Base-by-base conservation (phyloP, 2,797 vertebrate genomes). In the Karalla daura region DNA sequence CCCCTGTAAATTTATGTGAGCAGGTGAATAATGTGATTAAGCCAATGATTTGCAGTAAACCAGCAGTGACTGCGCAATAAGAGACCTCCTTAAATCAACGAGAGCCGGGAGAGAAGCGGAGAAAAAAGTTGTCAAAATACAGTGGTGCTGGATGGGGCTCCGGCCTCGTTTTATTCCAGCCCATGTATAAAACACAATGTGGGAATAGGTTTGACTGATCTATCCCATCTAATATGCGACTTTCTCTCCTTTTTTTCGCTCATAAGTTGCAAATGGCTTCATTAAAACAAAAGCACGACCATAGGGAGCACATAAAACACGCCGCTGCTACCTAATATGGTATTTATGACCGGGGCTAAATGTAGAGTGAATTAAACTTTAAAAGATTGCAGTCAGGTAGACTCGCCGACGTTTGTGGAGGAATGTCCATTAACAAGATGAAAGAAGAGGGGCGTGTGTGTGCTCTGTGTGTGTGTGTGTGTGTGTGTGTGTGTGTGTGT, bases 301-400 rank as follows among this genome's bases (percentile, higher is more conserved):
- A 94, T 89, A 91, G 96, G 96, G 96, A 98, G 92, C 93, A 85
- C 92, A 93, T 93, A 93, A 95, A 96, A 94, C 92, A 94, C 90
- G 96, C 92, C 90, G 94, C 93, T 91, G 94, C 94, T 95, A 95
- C 95, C 95, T 97, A 97, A 97, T 94, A 96, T 95, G 95, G 94
- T 98, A 97, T 98, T 99, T 98, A 97, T 97, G 96, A 96, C 94
- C 94, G 27, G 76, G 88, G 88, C 95, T 96, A 98, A 99, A 98
- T 98, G 96, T 96, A 97, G 95, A 96, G 93, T 95, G 95, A 97
- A 98, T 98, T 97, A 97, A 98, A 98, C 94, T 97, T 98, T 98
- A 98, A 99, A 96, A 95, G 92, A 95, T 95, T 94, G 85, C 89
- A 96, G 94, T 95, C 98, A 99, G 98, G 97, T 98, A 98, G 95